Evolutionary conservation across 2,113 vertebrate genomes (phyloP), one percentile per base, ranked within the genome.

Genomic region (Vulpes ferrilata): DNA sequence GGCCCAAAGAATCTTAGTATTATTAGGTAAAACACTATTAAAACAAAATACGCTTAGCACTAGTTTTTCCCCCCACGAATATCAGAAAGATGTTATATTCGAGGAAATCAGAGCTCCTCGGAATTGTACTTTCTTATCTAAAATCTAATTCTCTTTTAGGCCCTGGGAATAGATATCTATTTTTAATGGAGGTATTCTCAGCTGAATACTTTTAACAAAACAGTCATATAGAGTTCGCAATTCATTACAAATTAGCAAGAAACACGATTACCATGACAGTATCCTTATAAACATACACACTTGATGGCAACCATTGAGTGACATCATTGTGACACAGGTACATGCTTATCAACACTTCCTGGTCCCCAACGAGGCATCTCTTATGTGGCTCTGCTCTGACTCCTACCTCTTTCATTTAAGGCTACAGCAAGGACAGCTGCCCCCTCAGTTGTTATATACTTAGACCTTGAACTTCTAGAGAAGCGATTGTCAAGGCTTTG

Each of bases 151-250:
- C 8, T 11, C 20, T 85, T 16, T 35, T 67, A 88, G 71, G 23
- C 5, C 1, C 64, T 35, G 71, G n/a, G 71, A 82, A 67, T 43
- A 81, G 5, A 16, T 64, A 71, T 11, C 38, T n/a, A 22, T 85
- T 76, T 83, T 85, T 35, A 23, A 3, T 43, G 48, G 53, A 5
- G 35, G 30, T 74, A 67, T 5, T 13, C 20, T 95, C 30, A 67
- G 23, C 23, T 81, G 38, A 90, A 88, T 74, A 76, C 38, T 65
- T 97, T 62, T 53, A 76, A 85, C 10, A 62, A 89, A 89, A 89
- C 17, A 79, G 16, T 93, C 73, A 94, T 53, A 32, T 5, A 80
- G 32, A 30, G 16, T 5, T 30, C 8, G 25, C 11, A 16, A 27
- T 86, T 93, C 38, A 76, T 59, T 97, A 48, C 69, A 95, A 43